These are phyloP conservation scores for Tenebrio molitor DNA, from an alignment of 1,140 invertebrate genomes.

Conservation along the genomic window DNA sequence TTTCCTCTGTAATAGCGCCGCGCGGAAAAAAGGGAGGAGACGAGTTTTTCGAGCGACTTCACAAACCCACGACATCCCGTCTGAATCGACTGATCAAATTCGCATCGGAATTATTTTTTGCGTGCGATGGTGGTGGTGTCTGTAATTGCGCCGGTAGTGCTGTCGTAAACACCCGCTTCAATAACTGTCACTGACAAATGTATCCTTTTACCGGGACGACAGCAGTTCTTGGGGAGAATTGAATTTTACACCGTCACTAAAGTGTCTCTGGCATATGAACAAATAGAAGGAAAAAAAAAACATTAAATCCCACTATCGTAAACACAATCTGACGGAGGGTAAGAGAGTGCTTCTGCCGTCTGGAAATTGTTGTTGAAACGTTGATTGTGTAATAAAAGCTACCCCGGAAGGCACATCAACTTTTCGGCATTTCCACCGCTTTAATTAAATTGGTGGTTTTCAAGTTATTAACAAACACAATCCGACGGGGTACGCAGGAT, in stretches of 20 bases:
- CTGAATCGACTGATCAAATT: neutral
- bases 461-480: slow-evolving; percentile 12
- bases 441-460: slow-evolving; percentile 32
- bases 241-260: slow-evolving; percentile 15
- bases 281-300: slow-evolving; percentile 30
- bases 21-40: neutral
- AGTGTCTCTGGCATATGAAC: slow-evolving; percentile 27
- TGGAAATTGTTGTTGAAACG: slow-evolving; percentile 31
- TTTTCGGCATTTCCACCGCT: slow-evolving; percentile 32
- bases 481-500: neutral
- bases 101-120: neutral
- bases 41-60: neutral
- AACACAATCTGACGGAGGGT: slow-evolving; percentile 18
- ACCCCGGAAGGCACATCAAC: slow-evolving; percentile 27
- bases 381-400: slow-evolving; percentile 34
- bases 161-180: slow-evolving; percentile 20
- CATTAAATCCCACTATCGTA: slow-evolving; percentile 13
- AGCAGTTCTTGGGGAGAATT: slow-evolving; percentile 5
- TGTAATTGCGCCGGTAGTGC: slow-evolving; percentile 9
- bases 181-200: slow-evolving; percentile 30
- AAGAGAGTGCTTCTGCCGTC: neutral
- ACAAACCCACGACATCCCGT: neutral
- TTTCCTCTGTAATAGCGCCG: slow-evolving; percentile 14
- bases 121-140: neutral
- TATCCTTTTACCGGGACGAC: neutral